Evolutionary conservation across 2,113 vertebrate genomes (phyloP), one percentile per base, ranked within the genome.

Genomic region (Callocephalon fimbriatum): DNA sequence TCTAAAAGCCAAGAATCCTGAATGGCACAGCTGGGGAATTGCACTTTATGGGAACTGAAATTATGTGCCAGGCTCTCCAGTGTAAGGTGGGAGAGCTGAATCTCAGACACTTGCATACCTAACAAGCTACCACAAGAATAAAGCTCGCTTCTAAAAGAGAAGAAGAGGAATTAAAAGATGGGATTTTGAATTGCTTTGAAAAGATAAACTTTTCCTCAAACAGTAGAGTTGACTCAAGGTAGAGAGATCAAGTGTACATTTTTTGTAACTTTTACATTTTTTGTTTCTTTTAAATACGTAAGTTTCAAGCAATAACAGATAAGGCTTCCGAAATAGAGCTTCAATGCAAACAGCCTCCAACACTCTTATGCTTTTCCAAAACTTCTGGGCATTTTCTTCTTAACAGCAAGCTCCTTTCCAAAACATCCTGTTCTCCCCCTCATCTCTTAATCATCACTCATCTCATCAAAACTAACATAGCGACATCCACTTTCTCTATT

Each of bases 11-110:
- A 92, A 92, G 82, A 94, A 92, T 94, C 42, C 47, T 81, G 82
- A 94, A 86, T 81, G 88, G 94, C 88, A 96, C 92, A 93, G 86
- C 86, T 96, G 90, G 88, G 75, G 78, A 94, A 84, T 35, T 84
- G 80, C 75, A 83, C 56, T 93, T 92, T 53, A 84, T 77, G 79
- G 58, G 72, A 96, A 81, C 38, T 72, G 75, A 94, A 93, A 80
- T 90, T 2, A 50, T 11, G 75, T 90, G 86, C 92, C 92, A 95
- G 86, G 68, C 59, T 92, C 72, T 95, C 79, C 10, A 2, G 75
- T 78, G 59, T 27, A 83, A 97, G 78, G 82, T 95, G 88, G 79
- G 82, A 66, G 12, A 72, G 71, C 90, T 93, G 88, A 77, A 93
- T 72, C 51, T 59, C 85, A 93, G 92, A 71, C 59, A 59, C 79